phyloP scores from a whole-genome alignment of 2,888 invertebrate species.

The Cristatella mucedo region DNA sequence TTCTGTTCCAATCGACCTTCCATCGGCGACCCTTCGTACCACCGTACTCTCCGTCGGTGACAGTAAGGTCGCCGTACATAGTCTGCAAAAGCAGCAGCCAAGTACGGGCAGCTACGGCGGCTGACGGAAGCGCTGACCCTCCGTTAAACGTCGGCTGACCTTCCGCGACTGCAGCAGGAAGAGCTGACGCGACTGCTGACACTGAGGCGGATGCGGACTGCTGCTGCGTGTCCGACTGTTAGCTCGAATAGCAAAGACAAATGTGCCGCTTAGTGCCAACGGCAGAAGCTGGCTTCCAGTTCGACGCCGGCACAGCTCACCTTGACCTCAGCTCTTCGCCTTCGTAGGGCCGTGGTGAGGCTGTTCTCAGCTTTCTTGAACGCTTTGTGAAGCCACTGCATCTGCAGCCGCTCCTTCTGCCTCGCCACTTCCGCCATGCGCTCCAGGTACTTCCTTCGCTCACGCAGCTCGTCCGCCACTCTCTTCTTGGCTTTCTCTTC shows the following conservation, averaged over 20 bases:
- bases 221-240: too few relatives aligned
- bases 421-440: slow-evolving; percentile 19
- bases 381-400: slow-evolving; percentile 27
- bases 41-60: slow-evolving; percentile 30
- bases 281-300: too few relatives aligned
- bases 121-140: too few relatives aligned
- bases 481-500: slow-evolving; percentile 18
- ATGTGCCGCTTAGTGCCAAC: too few relatives aligned
- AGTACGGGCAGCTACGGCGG: too few relatives aligned
- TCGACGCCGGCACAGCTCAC: slow-evolving; percentile 17
- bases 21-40: slow-evolving; percentile 30
- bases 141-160: too few relatives aligned
- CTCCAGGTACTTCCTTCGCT: slow-evolving; percentile 3
- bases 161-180: too few relatives aligned
- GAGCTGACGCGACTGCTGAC: too few relatives aligned
- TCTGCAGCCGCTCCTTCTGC: slow-evolving; percentile 26
- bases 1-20: slow-evolving; percentile 34
- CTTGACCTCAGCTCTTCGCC: slow-evolving; percentile 30
- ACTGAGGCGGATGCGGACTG: too few relatives aligned
- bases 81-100: slow-evolving; percentile 18
- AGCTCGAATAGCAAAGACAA: too few relatives aligned
- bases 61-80: slow-evolving; percentile 31
- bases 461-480: background rate
- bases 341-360: slow-evolving; percentile 22
- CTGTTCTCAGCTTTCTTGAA: slow-evolving; percentile 30